Conservation (phyloP, 2,113 vertebrate genomes). For the Struthio camelus region DNA sequence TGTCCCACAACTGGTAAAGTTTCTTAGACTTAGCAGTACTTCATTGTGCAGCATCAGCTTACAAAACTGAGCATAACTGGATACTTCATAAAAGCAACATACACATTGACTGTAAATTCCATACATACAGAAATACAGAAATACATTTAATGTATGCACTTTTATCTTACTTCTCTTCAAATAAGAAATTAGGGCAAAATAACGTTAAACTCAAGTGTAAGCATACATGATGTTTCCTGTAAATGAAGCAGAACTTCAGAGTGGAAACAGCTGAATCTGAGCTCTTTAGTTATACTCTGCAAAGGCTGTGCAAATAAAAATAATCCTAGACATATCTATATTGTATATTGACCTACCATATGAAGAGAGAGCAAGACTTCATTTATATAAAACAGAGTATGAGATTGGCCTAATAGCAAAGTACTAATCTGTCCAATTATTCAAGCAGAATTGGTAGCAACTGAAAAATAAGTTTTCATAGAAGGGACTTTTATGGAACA, state of each 20-base stretch:
- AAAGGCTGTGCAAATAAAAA: background rate
- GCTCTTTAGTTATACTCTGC: background rate
- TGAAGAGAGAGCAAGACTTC: background rate
- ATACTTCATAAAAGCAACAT: background rate
- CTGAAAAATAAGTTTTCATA: background rate
- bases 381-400: background rate
- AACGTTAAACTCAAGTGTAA: background rate
- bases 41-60: background rate
- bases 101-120: background rate
- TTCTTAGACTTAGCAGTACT: background rate
- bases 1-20: background rate
- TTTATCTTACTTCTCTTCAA: background rate
- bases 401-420: background rate
- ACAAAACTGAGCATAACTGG: background rate
- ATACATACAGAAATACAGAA: background rate
- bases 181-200: background rate
- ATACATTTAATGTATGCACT: background rate
- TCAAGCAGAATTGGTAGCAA: background rate
- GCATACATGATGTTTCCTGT: background rate
- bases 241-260: background rate
- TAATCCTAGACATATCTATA: background rate
- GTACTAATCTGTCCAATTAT: background rate
- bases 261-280: background rate
- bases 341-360: background rate
- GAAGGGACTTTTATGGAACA: background rate